These are phyloP conservation scores for Tetrao urogallus DNA, from an alignment of 2,113 vertebrate species.

Conservation along the genomic window DNA sequence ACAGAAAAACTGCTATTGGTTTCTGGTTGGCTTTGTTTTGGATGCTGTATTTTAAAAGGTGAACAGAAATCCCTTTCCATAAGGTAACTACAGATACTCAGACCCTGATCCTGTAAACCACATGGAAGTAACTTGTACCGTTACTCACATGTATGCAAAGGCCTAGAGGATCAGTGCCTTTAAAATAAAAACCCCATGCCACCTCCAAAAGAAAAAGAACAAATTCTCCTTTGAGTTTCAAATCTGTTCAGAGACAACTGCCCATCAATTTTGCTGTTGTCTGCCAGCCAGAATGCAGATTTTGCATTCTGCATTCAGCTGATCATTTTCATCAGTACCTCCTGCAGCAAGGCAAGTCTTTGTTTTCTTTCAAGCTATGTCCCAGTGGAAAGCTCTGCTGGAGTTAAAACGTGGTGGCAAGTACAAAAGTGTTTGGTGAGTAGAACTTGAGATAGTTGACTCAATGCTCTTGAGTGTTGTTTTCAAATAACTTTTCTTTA, in stretches of 20 bases:
- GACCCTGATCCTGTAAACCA: not conserved
- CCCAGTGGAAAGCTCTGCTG: not conserved
- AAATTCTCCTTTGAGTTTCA: not conserved
- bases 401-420: not conserved
- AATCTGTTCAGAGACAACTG: not conserved
- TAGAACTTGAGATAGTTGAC: not conserved
- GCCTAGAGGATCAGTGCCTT: not conserved
- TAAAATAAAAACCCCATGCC: not conserved
- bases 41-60: constrained; percentile 55
- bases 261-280: not conserved
- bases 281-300: not conserved
- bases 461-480: not conserved
- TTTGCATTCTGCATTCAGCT: not conserved
- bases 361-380: not conserved
- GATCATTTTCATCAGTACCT: not conserved
- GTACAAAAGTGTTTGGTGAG: not conserved
- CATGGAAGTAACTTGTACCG: not conserved
- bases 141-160: not conserved
- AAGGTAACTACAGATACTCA: not conserved
- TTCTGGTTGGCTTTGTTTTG: constrained; percentile 21
- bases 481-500: not conserved
- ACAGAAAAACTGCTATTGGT: not conserved
- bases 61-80: constrained; percentile 67
- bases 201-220: not conserved
- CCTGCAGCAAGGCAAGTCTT: not conserved